These are phyloP conservation scores for Heliocidaris tuberculata DNA, from an alignment of 35 echinoderm and acorn worm species.

Conservation along the genomic window DNA sequence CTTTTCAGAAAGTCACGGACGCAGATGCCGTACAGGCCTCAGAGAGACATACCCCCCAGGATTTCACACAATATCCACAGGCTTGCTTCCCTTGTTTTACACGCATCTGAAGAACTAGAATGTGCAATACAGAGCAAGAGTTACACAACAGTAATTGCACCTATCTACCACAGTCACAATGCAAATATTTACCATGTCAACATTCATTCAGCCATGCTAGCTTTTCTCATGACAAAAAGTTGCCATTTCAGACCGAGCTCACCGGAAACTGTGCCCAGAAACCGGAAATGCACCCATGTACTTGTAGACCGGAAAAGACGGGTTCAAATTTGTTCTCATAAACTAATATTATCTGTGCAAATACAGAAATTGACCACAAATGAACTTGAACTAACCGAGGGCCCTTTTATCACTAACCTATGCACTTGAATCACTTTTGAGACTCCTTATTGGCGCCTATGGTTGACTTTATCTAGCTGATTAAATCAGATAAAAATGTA, in stretches of 20 bases:
- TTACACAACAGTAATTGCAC: neutral
- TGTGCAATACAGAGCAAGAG: neutral
- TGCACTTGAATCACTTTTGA: neutral
- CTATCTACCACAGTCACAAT: neutral
- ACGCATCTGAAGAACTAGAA: neutral
- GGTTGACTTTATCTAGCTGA: neutral
- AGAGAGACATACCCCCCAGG: too few species aligned
- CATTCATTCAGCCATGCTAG: neutral
- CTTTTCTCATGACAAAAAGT: slow-evolving; percentile 10
- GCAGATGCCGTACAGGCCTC: too few species aligned
- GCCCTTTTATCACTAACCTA: neutral
- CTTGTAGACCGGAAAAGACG: neutral
- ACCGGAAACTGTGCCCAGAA: neutral
- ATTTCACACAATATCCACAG: neutral
- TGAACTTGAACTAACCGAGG: neutral
- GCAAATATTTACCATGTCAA: neutral
- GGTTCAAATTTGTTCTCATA: neutral
- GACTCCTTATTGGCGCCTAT: neutral
- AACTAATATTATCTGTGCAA: neutral
- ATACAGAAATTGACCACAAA: neutral
- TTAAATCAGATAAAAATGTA: neutral
- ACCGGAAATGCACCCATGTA: neutral
- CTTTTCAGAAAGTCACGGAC: too few species aligned
- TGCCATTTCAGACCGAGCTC: neutral
- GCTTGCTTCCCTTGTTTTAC: neutral